A percentile compares a stretch with the other conserved stretches of the same genome.
Evolutionary conservation across 2,797 vertebrate genomes (phyloP).

Genomic region (Falco columbarius): DNA sequence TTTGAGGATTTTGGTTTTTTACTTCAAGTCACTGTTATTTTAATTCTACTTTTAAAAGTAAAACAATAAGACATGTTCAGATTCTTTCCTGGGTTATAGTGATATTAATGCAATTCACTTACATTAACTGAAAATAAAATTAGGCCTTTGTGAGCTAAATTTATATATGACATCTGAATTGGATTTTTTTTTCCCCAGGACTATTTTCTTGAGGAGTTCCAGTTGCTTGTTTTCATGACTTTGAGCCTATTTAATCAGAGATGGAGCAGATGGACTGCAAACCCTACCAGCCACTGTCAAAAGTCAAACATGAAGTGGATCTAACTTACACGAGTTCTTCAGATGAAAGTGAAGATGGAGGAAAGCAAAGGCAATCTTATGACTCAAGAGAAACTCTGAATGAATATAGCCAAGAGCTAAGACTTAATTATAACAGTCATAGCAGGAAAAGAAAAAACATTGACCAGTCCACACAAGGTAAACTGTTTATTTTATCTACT

Average conservation of each 20-base stretch:
- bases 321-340: constrained; percentile 95
- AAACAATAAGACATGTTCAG: background rate
- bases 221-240: constrained; percentile 82
- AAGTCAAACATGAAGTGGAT: constrained; percentile 95
- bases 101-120: constrained; percentile 14
- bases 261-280: constrained; percentile 99
- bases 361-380: constrained; percentile 89
- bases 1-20: background rate
- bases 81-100: background rate
- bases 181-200: constrained; percentile 64
- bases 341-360: constrained; percentile 94
- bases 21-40: background rate
- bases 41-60: constrained; percentile 19
- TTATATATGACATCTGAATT: constrained; percentile 30
- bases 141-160: background rate
- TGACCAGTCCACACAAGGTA: constrained; percentile 91
- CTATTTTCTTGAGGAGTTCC: constrained; percentile 73
- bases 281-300: constrained; percentile 95
- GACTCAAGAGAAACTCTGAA: constrained; percentile 93
- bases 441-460: constrained; percentile 87
- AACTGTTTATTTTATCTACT: background rate
- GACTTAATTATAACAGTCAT: constrained; percentile 91
- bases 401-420: constrained; percentile 91
- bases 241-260: constrained; percentile 78
- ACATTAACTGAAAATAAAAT: background rate